phyloP scores from a whole-genome alignment of 2,113 vertebrate genomes.

The Sialia sialis region DNA sequence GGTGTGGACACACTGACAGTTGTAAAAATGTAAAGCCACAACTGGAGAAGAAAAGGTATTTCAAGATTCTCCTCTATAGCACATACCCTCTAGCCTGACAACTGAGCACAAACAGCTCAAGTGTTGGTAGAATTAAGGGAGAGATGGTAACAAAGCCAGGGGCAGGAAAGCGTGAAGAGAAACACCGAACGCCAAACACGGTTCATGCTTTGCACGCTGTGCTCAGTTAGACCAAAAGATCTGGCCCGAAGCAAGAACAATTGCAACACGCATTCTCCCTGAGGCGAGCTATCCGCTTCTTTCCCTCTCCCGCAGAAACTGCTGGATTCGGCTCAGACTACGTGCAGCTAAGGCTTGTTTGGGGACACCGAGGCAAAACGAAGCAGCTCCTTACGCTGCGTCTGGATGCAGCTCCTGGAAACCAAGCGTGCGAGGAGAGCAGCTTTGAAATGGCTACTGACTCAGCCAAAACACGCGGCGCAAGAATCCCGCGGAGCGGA shows the following conservation, averaged over 20 bases:
- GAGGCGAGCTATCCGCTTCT: background rate
- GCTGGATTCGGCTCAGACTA: background rate
- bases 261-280: background rate
- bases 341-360: background rate
- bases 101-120: background rate
- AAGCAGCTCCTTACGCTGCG: background rate
- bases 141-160: background rate
- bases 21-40: background rate
- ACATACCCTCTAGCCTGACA: background rate
- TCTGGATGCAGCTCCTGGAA: background rate
- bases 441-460: slow-evolving; percentile 7
- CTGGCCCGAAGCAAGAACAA: background rate
- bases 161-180: background rate
- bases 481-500: background rate
- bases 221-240: background rate
- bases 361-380: background rate
- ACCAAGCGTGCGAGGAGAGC: background rate
- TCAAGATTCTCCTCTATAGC: background rate
- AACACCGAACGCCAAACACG: background rate
- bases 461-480: background rate
- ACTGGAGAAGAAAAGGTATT: background rate
- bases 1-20: background rate
- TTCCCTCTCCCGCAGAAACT: background rate
- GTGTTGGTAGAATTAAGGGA: background rate
- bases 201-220: background rate